Conservation (phyloP, 2,888 invertebrate genomes). For the Rhamphomyia laevipes region DNA sequence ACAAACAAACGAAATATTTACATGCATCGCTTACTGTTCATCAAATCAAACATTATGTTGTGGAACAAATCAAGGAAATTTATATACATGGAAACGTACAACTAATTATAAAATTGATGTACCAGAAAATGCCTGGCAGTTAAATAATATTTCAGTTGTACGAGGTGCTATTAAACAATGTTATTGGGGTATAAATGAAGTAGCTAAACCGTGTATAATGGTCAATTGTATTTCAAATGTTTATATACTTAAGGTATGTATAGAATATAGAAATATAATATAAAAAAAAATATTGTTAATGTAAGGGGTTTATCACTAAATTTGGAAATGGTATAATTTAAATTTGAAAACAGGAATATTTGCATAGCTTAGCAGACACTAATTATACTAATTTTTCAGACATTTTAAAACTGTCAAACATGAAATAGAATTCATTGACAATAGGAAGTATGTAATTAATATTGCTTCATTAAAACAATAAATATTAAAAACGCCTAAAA, state of each 20-base stretch:
- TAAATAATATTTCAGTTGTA: constrained; percentile 58
- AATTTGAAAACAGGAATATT: too few relatives aligned
- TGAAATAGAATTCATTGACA: too few relatives aligned
- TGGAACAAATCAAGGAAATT: constrained; percentile 79
- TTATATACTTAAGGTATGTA: constrained; percentile 52
- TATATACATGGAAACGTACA: constrained; percentile 69
- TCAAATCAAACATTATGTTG: constrained; percentile 71
- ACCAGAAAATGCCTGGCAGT: constrained; percentile 69
- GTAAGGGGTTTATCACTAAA: too few relatives aligned
- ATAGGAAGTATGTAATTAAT: too few relatives aligned
- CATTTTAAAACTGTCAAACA: too few relatives aligned
- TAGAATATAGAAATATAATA: too few relatives aligned
- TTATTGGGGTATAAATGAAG: constrained; percentile 63
- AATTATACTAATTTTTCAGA: too few relatives aligned
- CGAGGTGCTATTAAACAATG: constrained; percentile 69
- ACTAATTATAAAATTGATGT: constrained; percentile 40
- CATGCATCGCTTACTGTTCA: constrained; percentile 56
- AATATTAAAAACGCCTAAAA: too few relatives aligned
- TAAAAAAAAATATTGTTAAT: too few relatives aligned
- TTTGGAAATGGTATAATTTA: too few relatives aligned
- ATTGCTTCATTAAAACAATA: too few relatives aligned
- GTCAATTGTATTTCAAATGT: constrained; percentile 77
- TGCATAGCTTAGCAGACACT: too few relatives aligned
- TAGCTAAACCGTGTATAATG: constrained; percentile 59
- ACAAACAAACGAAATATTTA: constrained; percentile 46